Evolutionary conservation across 2,113 vertebrate species (phyloP), one percentile per base, ranked within the genome.

Genomic region (Hassar affinis): DNA sequence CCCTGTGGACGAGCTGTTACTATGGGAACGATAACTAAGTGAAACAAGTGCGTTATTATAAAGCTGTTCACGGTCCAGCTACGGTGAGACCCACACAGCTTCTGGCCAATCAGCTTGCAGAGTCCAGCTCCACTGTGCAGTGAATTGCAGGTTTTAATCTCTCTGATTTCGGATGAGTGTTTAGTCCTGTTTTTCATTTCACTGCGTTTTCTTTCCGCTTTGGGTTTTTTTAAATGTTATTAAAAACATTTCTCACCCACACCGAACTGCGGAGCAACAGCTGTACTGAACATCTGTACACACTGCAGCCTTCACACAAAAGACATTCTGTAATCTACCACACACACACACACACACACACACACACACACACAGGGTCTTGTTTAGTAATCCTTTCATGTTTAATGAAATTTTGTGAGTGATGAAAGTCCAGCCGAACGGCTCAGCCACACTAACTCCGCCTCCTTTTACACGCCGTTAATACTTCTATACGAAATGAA

Each of bases 201-300:
- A 51, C n/a, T 25, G 11, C 20, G 20, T 15, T 27, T 25, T 47
- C 22, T 72, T 4, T 15, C 27, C 27, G 6, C 2, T 15, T 30
- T 64, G 4, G 20, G 38, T n/a, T 9, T 45, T 45, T 69, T 72
- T 7, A 72, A 22, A 47, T 27, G n/a, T 62, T n/a, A 42, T 51
- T 27, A 30, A 74, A 22, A 3, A 15, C 6, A 14, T 30, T 74
- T 18, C n/a, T 49, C 71, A 74, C 14, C 71, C 47, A 47, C 71
- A 45, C n/a, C 4, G 47, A 74, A 27, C 71, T 30, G 20, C 35
- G 52, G 5, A 75, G 47, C 14, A 74, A 51, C 71, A 75, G 18
- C 71, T 75, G 71, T 75, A 30, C 15, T 75, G 7, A 75, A 75
- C 71, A 75, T 51, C 71, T 75, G 71, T 75, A 7, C 15, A 75